A percentile compares a stretch with the other conserved stretches of the same genome.
Evolutionary conservation across 1,140 invertebrate species (phyloP).

Genomic region (Archegozetes longisetosus): DNA sequence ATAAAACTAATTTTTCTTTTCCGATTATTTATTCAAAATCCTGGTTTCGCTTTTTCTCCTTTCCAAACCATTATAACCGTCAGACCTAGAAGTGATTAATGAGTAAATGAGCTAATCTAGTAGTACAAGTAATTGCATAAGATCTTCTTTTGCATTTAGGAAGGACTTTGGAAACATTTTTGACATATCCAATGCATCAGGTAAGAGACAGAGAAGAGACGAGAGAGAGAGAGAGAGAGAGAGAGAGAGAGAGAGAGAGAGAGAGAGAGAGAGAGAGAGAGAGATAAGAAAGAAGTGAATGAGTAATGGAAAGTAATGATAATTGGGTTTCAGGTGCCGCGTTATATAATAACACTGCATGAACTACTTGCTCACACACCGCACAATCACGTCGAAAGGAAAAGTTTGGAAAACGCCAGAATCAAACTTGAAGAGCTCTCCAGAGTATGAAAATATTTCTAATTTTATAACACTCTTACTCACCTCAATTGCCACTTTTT

Average conservation of each 20-base stretch:
- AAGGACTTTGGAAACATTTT: constrained; percentile 67
- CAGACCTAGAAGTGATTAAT: too few relatives aligned
- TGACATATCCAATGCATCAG: constrained; percentile 91
- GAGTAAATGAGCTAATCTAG: too few relatives aligned
- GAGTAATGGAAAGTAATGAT: background rate
- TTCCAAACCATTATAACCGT: too few relatives aligned
- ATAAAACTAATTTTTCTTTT: too few relatives aligned
- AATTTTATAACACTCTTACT: background rate
- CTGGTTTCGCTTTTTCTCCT: too few relatives aligned
- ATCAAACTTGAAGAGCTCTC: constrained; percentile 77
- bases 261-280: too few relatives aligned
- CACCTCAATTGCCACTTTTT: background rate
- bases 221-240: too few relatives aligned
- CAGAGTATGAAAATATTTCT: constrained; percentile 30
- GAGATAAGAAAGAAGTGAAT: too few relatives aligned
- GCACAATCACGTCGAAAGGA: constrained; percentile 82
- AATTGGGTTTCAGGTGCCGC: constrained; percentile 49
- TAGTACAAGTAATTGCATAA: too few relatives aligned
- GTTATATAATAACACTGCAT: constrained; percentile 80
- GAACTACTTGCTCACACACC: constrained; percentile 80
- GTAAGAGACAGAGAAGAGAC: too few relatives aligned
- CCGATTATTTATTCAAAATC: too few relatives aligned
- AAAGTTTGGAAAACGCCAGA: constrained; percentile 69
- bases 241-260: too few relatives aligned
- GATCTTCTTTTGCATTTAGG: constrained; percentile 28